Percentiles rank a stretch among this genome's conserved stretches.
Evolutionary conservation across 2,113 vertebrate genomes (phyloP).

Genomic region (Coptodon bakossiorum): DNA sequence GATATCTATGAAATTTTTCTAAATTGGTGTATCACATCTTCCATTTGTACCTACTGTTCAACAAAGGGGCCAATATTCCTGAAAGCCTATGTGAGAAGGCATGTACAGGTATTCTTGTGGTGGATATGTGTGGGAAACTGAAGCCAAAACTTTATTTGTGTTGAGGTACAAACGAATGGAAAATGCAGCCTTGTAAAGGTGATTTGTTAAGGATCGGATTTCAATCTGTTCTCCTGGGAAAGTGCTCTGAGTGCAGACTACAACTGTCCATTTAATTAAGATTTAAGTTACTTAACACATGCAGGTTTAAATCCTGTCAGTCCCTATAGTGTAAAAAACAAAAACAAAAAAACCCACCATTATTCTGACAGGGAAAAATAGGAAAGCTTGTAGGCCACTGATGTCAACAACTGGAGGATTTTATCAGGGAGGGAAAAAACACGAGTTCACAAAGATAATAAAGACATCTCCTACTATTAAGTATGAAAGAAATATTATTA

Average conservation of each 20-base stretch:
- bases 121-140: not conserved
- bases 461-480: not conserved
- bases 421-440: not conserved
- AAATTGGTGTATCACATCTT: not conserved
- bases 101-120: not conserved
- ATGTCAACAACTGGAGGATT: not conserved
- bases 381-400: not conserved
- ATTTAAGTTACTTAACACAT: not conserved
- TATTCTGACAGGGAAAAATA: not conserved
- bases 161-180: not conserved
- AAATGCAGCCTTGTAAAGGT: not conserved
- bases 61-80: not conserved
- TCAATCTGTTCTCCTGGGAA: conserved; percentile 10
- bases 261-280: not conserved
- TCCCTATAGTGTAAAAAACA: not conserved
- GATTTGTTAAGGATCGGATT: not conserved
- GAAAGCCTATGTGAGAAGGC: not conserved
- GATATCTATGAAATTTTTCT: not conserved
- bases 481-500: not conserved
- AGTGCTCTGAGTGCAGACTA: not conserved
- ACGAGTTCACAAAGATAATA: not conserved
- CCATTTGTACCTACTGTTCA: not conserved
- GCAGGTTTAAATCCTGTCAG: not conserved
- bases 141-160: not conserved
- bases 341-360: rapidly evolving